phyloP scores from a whole-genome alignment of 2,113 vertebrate species.

The Macquaria australasica region DNA sequence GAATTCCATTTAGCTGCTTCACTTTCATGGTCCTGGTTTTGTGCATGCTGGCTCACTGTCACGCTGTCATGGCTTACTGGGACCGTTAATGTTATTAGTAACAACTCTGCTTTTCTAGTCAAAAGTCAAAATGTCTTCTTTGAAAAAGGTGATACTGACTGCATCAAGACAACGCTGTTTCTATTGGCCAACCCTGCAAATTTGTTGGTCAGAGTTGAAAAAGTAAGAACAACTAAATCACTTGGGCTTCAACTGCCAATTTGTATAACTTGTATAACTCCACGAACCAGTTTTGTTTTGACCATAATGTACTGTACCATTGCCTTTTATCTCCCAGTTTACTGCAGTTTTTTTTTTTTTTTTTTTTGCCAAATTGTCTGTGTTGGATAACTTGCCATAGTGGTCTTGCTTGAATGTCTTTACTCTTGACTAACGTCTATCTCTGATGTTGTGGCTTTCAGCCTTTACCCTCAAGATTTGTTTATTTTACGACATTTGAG shows the following conservation, averaged over 20 bases:
- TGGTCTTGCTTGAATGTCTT: neutral
- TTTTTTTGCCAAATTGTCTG: neutral
- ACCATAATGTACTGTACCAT: neutral
- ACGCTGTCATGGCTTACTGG: no score
- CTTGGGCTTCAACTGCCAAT: neutral
- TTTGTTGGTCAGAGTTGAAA: neutral
- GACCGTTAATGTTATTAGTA: no score
- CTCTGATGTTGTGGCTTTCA: neutral
- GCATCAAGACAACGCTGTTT: neutral
- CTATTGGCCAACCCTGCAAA: neutral
- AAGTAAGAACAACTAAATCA: neutral
- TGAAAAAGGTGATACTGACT: neutral
- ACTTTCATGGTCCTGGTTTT: no score
- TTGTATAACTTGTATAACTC: neutral
- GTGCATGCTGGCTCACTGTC: no score
- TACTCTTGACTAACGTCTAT: neutral
- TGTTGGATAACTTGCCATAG: neutral
- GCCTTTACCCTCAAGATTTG: neutral
- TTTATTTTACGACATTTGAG: constrained; percentile 23
- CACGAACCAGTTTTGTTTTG: neutral
- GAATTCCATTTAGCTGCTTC: no score
- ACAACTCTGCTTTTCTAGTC: neutral
- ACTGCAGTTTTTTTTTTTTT: neutral
- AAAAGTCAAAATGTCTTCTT: neutral
- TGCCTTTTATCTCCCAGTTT: neutral